phyloP scores from a whole-genome alignment of 2,113 vertebrate species.

The Thunnus maccoyii region DNA sequence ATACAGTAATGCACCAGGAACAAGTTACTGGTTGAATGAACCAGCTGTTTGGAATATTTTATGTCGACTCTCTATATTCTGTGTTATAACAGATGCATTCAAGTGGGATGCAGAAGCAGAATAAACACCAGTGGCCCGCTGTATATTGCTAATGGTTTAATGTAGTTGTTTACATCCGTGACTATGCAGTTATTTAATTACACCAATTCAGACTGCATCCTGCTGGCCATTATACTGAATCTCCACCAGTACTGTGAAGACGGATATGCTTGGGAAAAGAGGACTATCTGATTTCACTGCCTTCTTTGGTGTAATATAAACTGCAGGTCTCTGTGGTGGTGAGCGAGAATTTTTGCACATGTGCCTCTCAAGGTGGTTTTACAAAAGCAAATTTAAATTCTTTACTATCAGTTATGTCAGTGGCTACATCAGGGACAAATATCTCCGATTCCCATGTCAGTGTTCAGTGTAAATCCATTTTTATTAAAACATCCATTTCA shows the following conservation, averaged over 20 bases:
- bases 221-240: slow-evolving; percentile 22
- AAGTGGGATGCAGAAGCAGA: slow-evolving; percentile 7
- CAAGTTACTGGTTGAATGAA: slow-evolving; percentile 38
- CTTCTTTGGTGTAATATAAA: background rate
- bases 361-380: background rate
- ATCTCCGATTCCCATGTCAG: background rate
- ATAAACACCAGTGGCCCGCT: background rate
- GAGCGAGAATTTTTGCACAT: background rate
- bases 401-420: background rate
- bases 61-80: slow-evolving; percentile 4
- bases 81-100: slow-evolving; percentile 23
- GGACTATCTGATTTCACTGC: slow-evolving; percentile 33
- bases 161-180: slow-evolving; percentile 28
- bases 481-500: background rate
- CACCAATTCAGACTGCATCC: slow-evolving; percentile 16
- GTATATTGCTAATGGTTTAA: slow-evolving; percentile 17
- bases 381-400: background rate
- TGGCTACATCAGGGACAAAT: background rate
- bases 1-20: background rate
- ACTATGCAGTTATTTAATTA: slow-evolving; percentile 35
- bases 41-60: slow-evolving; percentile 34
- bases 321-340: background rate
- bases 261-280: slow-evolving; percentile 28
- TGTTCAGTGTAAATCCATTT: background rate
- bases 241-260: slow-evolving; percentile 18